Evolutionary conservation across 1,140 invertebrate species (phyloP).

Genomic region (Pseudomyrmex dendroicus): DNA sequence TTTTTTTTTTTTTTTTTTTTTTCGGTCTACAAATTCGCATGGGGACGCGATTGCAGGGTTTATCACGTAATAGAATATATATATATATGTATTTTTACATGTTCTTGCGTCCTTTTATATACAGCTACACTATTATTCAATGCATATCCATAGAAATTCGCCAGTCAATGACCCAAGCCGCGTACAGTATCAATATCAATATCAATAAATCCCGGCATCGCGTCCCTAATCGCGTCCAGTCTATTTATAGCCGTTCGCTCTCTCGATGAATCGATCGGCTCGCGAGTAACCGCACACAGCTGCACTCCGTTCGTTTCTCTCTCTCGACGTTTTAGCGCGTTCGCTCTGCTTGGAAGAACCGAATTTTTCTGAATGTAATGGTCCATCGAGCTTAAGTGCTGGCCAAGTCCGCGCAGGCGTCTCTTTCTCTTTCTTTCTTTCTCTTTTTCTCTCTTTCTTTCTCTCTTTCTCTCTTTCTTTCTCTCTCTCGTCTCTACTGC

Average conservation of each 20-base stretch:
- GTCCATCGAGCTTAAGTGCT: conserved; percentile 50
- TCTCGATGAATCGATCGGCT: conserved; percentile 52
- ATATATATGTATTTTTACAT: too few relatives aligned
- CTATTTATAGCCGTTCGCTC: conserved; percentile 57
- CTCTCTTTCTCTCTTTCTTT: background rate
- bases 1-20: too few relatives aligned
- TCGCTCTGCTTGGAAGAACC: conserved; percentile 20
- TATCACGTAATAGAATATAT: too few relatives aligned
- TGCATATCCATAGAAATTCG: conserved; percentile 17
- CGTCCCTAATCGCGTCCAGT: conserved; percentile 55
- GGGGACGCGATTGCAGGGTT: too few relatives aligned
- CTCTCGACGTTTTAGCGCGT: background rate
- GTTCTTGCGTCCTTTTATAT: background rate
- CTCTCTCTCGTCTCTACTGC: too few relatives aligned
- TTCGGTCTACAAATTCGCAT: too few relatives aligned
- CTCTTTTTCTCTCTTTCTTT: background rate
- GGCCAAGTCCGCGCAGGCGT: conserved; percentile 8
- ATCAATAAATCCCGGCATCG: conserved; percentile 54
- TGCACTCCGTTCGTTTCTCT: background rate
- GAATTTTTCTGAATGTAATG: conserved; percentile 51
- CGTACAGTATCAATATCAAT: conserved; percentile 54
- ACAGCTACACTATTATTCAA: background rate
- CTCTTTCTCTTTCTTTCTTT: too few relatives aligned
- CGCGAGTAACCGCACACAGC: conserved; percentile 36
- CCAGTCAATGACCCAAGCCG: conserved; percentile 48